Percentiles rank a stretch among this genome's conserved stretches.
Conservation (phyloP, 2,888 invertebrate species). For the Microctonus brassicae region DNA sequence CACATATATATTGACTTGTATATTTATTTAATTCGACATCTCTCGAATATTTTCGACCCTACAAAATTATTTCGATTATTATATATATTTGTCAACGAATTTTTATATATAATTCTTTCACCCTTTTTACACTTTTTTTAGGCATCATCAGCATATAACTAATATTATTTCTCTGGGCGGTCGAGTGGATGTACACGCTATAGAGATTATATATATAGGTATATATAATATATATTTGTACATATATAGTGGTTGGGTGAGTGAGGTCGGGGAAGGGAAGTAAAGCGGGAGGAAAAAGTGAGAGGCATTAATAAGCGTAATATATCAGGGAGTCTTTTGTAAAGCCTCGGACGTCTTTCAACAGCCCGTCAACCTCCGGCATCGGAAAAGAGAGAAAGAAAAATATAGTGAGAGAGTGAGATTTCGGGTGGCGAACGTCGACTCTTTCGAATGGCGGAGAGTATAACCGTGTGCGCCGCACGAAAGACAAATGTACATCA, state of each 20-base stretch:
- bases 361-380: conserved; percentile 26
- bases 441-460: conserved; percentile 21
- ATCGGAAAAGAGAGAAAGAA: conserved; percentile 8
- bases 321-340: conserved; percentile 67
- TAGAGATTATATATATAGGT: neutral
- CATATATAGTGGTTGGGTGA: neutral
- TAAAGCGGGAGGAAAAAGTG: conserved; percentile 38
- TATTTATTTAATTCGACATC: neutral
- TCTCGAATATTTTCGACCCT: no score
- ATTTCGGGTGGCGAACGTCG: conserved; percentile 1
- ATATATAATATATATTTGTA: neutral
- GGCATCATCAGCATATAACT: conserved; percentile 25
- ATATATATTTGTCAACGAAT: no score
- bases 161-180: conserved; percentile 25
- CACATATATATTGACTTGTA: no score
- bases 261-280: neutral
- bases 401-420: neutral
- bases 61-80: conserved; percentile 18
- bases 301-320: conserved; percentile 65
- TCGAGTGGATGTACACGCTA: conserved; percentile 15
- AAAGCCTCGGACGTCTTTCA: conserved; percentile 45
- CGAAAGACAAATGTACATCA: conserved; percentile 26
- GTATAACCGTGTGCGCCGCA: conserved; percentile 10
- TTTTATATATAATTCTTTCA: conserved; percentile 5
- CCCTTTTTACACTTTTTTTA: conserved; percentile 20